These are phyloP conservation scores for Chrysolina oricalcia DNA, from an alignment of 2,888 invertebrate genomes.

Conservation along the genomic window DNA sequence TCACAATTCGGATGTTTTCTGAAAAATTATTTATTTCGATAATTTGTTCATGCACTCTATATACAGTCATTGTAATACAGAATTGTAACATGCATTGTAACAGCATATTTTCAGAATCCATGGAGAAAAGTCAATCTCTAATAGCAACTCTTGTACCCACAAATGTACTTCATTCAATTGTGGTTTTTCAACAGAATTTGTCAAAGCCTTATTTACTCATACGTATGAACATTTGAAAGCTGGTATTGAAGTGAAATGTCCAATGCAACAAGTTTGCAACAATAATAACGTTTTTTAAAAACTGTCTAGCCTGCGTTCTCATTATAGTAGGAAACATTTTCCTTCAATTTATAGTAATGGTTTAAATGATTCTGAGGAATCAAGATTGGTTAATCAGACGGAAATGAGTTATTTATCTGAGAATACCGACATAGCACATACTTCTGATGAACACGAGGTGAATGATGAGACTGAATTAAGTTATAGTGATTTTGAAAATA, in stretches of 20 bases:
- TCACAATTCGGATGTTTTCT: neutral
- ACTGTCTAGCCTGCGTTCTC: slow-evolving; percentile 7
- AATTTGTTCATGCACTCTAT: neutral
- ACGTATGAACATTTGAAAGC: slow-evolving; percentile 14
- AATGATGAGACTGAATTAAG: slow-evolving; percentile 1
- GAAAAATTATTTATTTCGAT: neutral
- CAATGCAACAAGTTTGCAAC: slow-evolving; percentile 4
- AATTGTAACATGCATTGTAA: neutral
- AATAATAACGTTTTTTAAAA: neutral
- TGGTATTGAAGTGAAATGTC: slow-evolving; percentile 5
- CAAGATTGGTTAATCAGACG: neutral
- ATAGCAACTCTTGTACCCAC: neutral
- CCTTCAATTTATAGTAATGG: neutral
- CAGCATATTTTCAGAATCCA: neutral
- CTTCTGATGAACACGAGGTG: neutral
- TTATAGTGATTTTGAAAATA: neutral
- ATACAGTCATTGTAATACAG: neutral
- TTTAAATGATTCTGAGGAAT: too few relatives aligned
- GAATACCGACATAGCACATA: neutral
- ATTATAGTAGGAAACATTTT: slow-evolving; percentile 20
- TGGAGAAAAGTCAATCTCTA: neutral
- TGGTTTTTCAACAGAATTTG: neutral
- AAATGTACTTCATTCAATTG: slow-evolving; percentile 7
- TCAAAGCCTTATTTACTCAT: neutral
- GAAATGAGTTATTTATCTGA: neutral